Conservation (phyloP, 2,113 vertebrate genomes). For the Tragulus kanchil region DNA sequence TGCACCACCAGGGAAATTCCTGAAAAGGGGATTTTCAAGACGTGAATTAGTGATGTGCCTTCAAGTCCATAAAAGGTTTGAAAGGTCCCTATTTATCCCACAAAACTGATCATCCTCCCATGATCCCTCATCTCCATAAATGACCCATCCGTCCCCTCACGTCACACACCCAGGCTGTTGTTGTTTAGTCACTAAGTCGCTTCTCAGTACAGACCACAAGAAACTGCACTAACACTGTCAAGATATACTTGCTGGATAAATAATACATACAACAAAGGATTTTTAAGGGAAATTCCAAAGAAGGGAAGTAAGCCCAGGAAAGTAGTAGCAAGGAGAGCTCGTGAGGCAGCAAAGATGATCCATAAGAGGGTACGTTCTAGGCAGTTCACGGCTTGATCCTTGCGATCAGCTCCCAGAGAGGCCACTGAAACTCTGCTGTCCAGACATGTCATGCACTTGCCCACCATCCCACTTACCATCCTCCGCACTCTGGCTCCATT, state of each 20-base stretch:
- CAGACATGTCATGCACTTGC: accelerated
- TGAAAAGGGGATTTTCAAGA: not conserved
- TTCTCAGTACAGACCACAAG: not conserved
- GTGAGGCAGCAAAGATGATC: not conserved
- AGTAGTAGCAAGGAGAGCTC: not conserved
- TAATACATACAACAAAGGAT: not conserved
- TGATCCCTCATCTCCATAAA: not conserved
- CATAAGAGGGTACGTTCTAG: accelerated
- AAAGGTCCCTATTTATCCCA: not conserved
- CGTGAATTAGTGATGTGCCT: not conserved
- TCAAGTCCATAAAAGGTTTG: not conserved
- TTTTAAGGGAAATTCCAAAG: not conserved
- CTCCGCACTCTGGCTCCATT: not conserved
- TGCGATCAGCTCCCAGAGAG: not conserved
- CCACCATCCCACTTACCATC: no score
- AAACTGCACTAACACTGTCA: not conserved
- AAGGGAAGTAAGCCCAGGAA: not conserved
- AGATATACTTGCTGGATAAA: not conserved
- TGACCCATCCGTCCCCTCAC: not conserved
- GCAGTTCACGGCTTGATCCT: not conserved
- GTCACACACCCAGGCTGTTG: not conserved
- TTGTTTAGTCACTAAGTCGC: no score
- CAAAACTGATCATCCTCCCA: not conserved
- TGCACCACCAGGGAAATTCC: not conserved
- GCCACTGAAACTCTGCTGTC: not conserved